Conservation (phyloP, 2,113 vertebrate species). For the Scortum barcoo region DNA sequence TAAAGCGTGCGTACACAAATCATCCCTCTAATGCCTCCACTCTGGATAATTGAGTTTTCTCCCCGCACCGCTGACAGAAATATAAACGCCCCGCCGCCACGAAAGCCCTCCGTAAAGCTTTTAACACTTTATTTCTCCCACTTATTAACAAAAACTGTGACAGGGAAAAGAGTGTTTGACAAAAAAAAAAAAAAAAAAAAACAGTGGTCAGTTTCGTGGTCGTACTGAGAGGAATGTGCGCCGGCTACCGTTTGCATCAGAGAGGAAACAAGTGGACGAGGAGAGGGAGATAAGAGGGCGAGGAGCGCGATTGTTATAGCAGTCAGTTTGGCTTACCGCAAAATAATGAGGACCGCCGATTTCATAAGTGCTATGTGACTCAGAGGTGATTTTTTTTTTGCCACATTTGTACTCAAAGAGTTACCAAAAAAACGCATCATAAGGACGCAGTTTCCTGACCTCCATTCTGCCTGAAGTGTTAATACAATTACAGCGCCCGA, state of each 20-base stretch:
- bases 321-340: constrained; percentile 14
- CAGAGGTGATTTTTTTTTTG: constrained; percentile 29
- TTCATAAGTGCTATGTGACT: constrained; percentile 40
- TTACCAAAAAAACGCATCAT: constrained; percentile 39
- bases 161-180: background rate
- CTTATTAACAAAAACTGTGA: constrained; percentile 27
- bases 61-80: constrained; percentile 44
- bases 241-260: background rate
- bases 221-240: background rate
- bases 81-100: constrained; percentile 45
- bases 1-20: constrained; percentile 37
- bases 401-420: constrained; percentile 5
- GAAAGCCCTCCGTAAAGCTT: constrained; percentile 31
- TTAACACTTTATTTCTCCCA: constrained; percentile 33
- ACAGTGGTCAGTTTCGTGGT: background rate
- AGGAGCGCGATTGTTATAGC: constrained; percentile 10
- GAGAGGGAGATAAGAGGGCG: constrained; percentile 5
- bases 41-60: constrained; percentile 73
- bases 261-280: background rate
- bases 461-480: constrained; percentile 48
- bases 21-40: constrained; percentile 68
- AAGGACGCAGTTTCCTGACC: constrained; percentile 42
- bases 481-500: constrained; percentile 57
- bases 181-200: too few relatives aligned
- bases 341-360: constrained; percentile 40